These are phyloP conservation scores for Drosophila miranda DNA, from an alignment of 1,140 invertebrate genomes.

Conservation along the genomic window DNA sequence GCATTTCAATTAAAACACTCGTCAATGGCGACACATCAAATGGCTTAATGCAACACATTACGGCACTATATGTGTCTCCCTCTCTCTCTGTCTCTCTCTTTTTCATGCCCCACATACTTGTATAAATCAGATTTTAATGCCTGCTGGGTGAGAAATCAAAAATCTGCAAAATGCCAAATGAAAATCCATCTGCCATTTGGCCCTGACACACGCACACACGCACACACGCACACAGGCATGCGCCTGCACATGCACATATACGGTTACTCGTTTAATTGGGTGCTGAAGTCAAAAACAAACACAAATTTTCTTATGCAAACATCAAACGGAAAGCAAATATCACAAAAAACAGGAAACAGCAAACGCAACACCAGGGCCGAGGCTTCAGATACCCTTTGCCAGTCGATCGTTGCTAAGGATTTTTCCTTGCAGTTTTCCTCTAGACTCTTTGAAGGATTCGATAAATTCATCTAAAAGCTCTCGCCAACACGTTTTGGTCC, in stretches of 20 bases:
- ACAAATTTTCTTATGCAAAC: constrained; percentile 66
- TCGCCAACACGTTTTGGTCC: too few relatives aligned
- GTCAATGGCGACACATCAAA: constrained; percentile 31
- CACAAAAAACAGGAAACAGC: not conserved
- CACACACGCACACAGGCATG: not conserved
- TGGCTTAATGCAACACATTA: constrained; percentile 54
- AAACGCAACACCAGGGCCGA: constrained; percentile 2
- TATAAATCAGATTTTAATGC: constrained; percentile 49
- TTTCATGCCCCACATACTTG: constrained; percentile 34
- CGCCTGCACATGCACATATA: not conserved
- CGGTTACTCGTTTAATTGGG: constrained; percentile 17
- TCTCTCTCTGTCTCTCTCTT: not conserved
- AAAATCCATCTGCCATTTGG: constrained; percentile 6
- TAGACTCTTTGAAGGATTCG: too few relatives aligned
- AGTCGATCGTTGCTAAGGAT: too few relatives aligned
- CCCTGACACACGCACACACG: constrained; percentile 2
- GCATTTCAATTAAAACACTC: constrained; percentile 63
- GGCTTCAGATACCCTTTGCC: too few relatives aligned
- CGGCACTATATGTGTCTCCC: constrained; percentile 7
- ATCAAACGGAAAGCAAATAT: constrained; percentile 33
- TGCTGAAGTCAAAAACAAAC: constrained; percentile 54
- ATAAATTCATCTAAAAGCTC: too few relatives aligned
- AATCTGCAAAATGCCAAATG: constrained; percentile 31
- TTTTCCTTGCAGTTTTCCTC: too few relatives aligned
- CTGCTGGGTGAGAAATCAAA: constrained; percentile 21